phyloP scores from a whole-genome alignment of 2,888 invertebrate species.

The Agrochola lota region DNA sequence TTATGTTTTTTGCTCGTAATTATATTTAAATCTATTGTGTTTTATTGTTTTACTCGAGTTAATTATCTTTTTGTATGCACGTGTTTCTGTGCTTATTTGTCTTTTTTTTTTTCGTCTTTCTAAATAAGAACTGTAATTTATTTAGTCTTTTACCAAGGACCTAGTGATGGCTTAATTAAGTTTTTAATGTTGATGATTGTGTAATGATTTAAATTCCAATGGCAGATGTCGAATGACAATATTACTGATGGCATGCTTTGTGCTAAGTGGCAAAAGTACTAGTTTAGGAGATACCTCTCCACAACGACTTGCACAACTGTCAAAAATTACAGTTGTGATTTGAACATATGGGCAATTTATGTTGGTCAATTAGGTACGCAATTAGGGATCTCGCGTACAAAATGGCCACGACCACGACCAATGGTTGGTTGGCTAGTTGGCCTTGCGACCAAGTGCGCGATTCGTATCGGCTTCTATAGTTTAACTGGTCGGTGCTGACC shows the following conservation, averaged over 20 bases:
- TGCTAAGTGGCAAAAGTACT: not conserved
- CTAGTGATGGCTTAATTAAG: not conserved
- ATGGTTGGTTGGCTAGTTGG: too few relatives aligned
- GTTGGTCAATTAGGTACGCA: not conserved
- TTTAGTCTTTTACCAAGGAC: not conserved
- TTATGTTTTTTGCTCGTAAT: too few relatives aligned
- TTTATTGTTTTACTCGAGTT: too few relatives aligned
- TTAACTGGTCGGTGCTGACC: too few relatives aligned
- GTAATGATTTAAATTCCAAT: not conserved
- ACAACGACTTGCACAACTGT: not conserved
- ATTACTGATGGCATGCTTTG: not conserved
- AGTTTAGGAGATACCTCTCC: not conserved
- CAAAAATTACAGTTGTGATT: not conserved
- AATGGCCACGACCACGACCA: too few relatives aligned
- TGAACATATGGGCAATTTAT: not conserved
- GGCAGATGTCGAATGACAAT: not conserved
- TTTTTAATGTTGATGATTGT: not conserved
- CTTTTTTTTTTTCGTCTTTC: too few relatives aligned
- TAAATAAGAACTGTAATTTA: not conserved
- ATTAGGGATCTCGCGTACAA: not conserved
- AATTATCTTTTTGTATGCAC: too few relatives aligned
- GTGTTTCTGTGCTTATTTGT: too few relatives aligned
- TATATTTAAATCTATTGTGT: too few relatives aligned
- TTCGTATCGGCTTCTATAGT: too few relatives aligned
- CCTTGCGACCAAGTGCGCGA: too few relatives aligned